Evolutionary conservation across 2,888 invertebrate species (phyloP).

Genomic region (Xiphydria camelus): DNA sequence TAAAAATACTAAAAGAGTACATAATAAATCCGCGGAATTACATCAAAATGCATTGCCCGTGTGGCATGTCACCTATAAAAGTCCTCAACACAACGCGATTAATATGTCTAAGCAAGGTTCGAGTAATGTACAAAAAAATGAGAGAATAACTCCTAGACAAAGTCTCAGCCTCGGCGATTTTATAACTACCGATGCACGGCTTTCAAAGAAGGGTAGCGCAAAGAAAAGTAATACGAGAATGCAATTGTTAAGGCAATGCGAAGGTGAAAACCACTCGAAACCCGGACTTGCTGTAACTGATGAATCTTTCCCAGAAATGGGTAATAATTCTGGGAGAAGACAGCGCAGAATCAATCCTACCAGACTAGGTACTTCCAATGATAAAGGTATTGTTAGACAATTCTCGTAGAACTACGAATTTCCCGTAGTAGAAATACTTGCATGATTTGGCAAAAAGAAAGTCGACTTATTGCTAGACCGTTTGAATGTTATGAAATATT

Average conservation of each 20-base stretch:
- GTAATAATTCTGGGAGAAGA: conserved; percentile 22
- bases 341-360: conserved; percentile 43
- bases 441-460: too few relatives aligned
- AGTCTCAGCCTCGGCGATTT: conserved; percentile 38
- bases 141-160: conserved; percentile 24
- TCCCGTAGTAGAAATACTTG: background rate
- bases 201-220: conserved; percentile 24
- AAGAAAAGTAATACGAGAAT: conserved; percentile 21
- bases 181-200: conserved; percentile 24
- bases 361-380: conserved; percentile 29
- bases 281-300: conserved; percentile 9
- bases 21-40: conserved; percentile 14
- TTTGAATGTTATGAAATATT: too few relatives aligned
- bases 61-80: conserved; percentile 11
- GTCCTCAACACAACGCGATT: conserved; percentile 8
- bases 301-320: conserved; percentile 23
- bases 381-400: conserved; percentile 29
- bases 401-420: background rate
- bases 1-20: conserved; percentile 13
- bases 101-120: conserved; percentile 20
- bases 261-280: conserved; percentile 2
- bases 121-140: conserved; percentile 25
- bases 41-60: too few relatives aligned
- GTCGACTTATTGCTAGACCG: too few relatives aligned
- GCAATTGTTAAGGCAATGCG: conserved; percentile 7